These are phyloP conservation scores for Lasius fuliginosus DNA, from an alignment of 2,888 invertebrate species.

Conservation along the genomic window DNA sequence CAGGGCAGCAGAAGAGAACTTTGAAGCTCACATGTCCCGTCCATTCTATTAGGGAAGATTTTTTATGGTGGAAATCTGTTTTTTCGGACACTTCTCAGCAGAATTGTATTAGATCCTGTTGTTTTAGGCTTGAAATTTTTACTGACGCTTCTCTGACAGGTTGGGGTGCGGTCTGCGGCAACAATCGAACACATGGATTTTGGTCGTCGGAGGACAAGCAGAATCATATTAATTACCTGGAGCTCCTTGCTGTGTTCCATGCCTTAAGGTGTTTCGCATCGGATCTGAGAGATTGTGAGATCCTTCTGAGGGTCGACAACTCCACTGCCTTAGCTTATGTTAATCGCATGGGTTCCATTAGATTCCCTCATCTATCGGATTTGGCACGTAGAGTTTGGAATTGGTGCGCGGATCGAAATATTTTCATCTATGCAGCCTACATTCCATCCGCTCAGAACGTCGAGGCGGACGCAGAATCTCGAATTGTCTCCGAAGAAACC, in stretches of 20 bases:
- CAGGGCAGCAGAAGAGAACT: accelerated
- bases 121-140: slow-evolving; percentile 3
- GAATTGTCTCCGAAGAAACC: not conserved
- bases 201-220: slow-evolving; percentile 1
- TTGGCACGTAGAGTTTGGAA: not conserved
- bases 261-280: slow-evolving; percentile 11
- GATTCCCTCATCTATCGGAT: too few species aligned
- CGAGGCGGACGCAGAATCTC: slow-evolving; percentile 17
- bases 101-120: not conserved
- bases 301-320: slow-evolving; percentile 25
- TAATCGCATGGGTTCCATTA: not conserved
- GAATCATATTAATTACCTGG: slow-evolving; percentile 29
- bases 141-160: not conserved
- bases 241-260: not conserved
- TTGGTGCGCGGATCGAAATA: not conserved
- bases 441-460: slow-evolving; percentile 17
- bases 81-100: not conserved
- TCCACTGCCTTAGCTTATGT: not conserved
- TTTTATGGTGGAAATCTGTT: not conserved
- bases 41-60: not conserved
- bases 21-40: not conserved
- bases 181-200: not conserved
- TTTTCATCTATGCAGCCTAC: not conserved
- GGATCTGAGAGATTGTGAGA: not conserved
- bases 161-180: not conserved